Evolutionary conservation across 2,888 invertebrate genomes (phyloP).

Genomic region (Drosophila paracracens): DNA sequence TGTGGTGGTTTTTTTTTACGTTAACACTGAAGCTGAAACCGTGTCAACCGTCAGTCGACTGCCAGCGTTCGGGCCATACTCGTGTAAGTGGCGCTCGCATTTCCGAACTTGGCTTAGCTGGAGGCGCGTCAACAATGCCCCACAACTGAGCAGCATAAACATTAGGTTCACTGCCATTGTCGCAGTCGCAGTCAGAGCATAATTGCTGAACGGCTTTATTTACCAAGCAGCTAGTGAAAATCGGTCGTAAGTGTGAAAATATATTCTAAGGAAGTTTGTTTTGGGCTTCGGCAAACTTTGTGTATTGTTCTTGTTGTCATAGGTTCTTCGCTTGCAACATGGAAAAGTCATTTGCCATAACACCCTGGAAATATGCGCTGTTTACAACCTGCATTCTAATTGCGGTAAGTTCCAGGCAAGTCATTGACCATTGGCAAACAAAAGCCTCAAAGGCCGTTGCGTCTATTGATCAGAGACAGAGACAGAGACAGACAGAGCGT

Average conservation of each 20-base stretch:
- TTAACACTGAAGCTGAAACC: slow-evolving; percentile 19
- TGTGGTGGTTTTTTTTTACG: slow-evolving; percentile 16
- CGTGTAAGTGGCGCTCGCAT: slow-evolving; percentile 19
- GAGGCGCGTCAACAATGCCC: slow-evolving; percentile 51
- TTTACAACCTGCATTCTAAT: slow-evolving; percentile 75
- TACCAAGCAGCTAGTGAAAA: slow-evolving; percentile 26
- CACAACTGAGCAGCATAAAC: slow-evolving; percentile 31
- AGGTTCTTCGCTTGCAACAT: slow-evolving; percentile 51
- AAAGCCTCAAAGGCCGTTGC: not conserved
- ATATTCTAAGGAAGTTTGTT: not conserved
- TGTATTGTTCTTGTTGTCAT: not conserved
- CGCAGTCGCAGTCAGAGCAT: slow-evolving; percentile 1
- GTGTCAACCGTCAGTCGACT: slow-evolving; percentile 44
- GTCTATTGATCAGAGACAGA: slow-evolving; percentile 19
- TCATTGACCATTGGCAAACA: slow-evolving; percentile 27
- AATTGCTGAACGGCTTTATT: slow-evolving; percentile 5
- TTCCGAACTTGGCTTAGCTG: slow-evolving; percentile 24
- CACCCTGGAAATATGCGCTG: slow-evolving; percentile 81
- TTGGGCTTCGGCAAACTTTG: not conserved
- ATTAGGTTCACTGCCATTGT: slow-evolving; percentile 35
- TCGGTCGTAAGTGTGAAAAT: slow-evolving; percentile 38
- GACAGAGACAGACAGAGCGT: slow-evolving; percentile 23
- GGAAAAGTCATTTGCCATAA: slow-evolving; percentile 78
- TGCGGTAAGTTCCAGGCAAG: slow-evolving; percentile 71
- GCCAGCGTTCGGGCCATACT: slow-evolving; percentile 41